These are phyloP conservation scores for Linurgus olivaceus DNA, from an alignment of 2,797 vertebrate species.

Conservation along the genomic window DNA sequence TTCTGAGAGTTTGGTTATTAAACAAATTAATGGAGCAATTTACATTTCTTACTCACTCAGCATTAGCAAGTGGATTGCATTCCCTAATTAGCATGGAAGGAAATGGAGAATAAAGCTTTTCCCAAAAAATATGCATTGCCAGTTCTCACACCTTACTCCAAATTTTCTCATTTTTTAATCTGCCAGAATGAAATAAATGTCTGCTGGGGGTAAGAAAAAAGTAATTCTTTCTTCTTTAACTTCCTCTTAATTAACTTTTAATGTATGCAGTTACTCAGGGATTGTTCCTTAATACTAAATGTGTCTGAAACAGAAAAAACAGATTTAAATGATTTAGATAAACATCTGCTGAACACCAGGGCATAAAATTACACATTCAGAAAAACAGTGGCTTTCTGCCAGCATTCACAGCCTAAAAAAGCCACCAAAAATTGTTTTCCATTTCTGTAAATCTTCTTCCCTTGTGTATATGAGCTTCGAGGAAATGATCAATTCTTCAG, in stretches of 20 bases:
- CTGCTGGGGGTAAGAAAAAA: slow-evolving; percentile 28
- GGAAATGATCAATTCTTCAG: not conserved
- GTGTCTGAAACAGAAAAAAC: slow-evolving; percentile 65
- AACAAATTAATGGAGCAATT: slow-evolving; percentile 23
- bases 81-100: slow-evolving; percentile 46
- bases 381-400: slow-evolving; percentile 48
- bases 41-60: not conserved
- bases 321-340: slow-evolving; percentile 77
- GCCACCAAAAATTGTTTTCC: not conserved
- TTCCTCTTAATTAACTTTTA: slow-evolving; percentile 78
- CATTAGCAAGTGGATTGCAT: slow-evolving; percentile 25
- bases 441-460: not conserved
- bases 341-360: slow-evolving; percentile 69
- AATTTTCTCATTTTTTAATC: slow-evolving; percentile 49
- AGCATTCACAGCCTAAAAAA: not conserved
- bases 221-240: slow-evolving; percentile 61
- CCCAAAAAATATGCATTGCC: not conserved
- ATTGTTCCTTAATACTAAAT: slow-evolving; percentile 67
- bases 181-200: slow-evolving; percentile 62
- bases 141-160: slow-evolving; percentile 35
- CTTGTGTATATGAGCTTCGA: not conserved
- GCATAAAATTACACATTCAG: slow-evolving; percentile 59
- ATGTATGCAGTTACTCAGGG: slow-evolving; percentile 67
- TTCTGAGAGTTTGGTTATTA: slow-evolving; percentile 12
- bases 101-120: slow-evolving; percentile 40